Evolutionary conservation across 1,140 invertebrate species (phyloP).

Genomic region (Cherax destructor): DNA sequence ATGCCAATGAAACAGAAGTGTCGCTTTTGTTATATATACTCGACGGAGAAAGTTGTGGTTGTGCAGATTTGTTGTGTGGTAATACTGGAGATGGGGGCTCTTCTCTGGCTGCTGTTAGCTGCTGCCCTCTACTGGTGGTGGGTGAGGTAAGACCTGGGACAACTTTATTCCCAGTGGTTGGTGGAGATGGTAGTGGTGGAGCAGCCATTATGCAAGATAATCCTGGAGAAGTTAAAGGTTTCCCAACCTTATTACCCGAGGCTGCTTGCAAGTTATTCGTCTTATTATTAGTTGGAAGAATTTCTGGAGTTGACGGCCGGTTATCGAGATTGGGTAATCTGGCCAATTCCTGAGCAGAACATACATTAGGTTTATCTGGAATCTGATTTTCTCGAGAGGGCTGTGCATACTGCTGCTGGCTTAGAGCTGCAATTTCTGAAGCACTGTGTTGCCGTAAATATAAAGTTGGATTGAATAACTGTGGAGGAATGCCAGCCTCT

Average conservation of each 20-base stretch:
- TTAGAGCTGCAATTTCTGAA: constrained; percentile 28
- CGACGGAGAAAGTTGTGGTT: constrained; percentile 29
- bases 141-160: constrained; percentile 18
- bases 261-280: constrained; percentile 3
- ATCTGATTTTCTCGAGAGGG: constrained; percentile 31
- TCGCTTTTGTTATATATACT: constrained; percentile 37
- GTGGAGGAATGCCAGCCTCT: constrained; percentile 1
- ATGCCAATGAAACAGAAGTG: constrained; percentile 11
- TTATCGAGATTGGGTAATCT: constrained; percentile 29
- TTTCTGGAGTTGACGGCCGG: constrained; percentile 36
- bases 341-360: constrained; percentile 24
- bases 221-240: constrained; percentile 35
- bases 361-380: constrained; percentile 35
- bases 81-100: constrained; percentile 51
- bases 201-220: neutral
- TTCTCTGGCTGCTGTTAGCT: constrained; percentile 12
- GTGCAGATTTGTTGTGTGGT: constrained; percentile 42
- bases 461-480: neutral
- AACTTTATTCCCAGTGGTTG: constrained; percentile 11
- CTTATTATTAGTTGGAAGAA: constrained; percentile 27
- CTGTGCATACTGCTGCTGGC: constrained; percentile 33
- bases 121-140: constrained; percentile 22
- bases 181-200: constrained; percentile 20
- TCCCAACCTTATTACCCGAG: constrained; percentile 7
- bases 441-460: constrained; percentile 34